Percentiles rank a stretch among this genome's conserved stretches.
Evolutionary conservation across 2,888 invertebrate species (phyloP).

Genomic region (Spialia ferax): DNA sequence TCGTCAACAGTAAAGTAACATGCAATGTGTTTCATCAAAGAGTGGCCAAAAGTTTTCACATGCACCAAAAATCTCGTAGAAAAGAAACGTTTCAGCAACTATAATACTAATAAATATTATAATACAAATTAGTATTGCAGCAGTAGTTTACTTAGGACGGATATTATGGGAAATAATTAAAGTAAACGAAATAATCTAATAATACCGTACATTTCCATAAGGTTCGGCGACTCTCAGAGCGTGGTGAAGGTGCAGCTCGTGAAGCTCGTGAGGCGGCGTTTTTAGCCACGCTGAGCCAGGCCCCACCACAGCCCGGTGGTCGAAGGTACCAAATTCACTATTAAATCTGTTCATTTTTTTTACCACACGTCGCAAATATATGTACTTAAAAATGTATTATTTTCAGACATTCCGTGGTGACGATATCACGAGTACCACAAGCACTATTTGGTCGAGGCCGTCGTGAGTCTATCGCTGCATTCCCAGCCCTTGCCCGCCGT

Average conservation of each 20-base stretch:
- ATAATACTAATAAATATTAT: too few relatives aligned
- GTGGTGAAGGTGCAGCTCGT: constrained; percentile 92
- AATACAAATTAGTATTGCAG: too few relatives aligned
- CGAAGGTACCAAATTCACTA: constrained; percentile 71
- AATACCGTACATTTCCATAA: constrained; percentile 49
- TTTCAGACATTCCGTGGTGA: constrained; percentile 93
- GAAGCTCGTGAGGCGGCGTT: constrained; percentile 94
- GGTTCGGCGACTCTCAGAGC: constrained; percentile 93
- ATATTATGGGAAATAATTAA: too few relatives aligned
- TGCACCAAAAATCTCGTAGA: too few relatives aligned
- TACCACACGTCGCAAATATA: neutral
- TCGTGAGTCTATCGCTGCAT: constrained; percentile 93
- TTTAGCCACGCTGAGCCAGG: constrained; percentile 92
- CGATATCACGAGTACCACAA: constrained; percentile 93
- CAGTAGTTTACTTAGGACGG: too few relatives aligned
- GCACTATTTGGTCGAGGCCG: constrained; percentile 92
- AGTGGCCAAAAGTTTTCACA: too few relatives aligned
- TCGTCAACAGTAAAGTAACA: too few relatives aligned
- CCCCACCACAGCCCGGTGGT: constrained; percentile 91
- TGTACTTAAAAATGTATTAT: neutral
- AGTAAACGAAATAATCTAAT: too few relatives aligned
- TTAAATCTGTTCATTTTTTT: neutral
- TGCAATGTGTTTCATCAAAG: too few relatives aligned
- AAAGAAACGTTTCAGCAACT: too few relatives aligned
- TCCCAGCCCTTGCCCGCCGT: constrained; percentile 86